Evolutionary conservation across 2,888 invertebrate species (phyloP), one percentile per base, ranked within the genome.

Genomic region (Neocrepidodera transversa): DNA sequence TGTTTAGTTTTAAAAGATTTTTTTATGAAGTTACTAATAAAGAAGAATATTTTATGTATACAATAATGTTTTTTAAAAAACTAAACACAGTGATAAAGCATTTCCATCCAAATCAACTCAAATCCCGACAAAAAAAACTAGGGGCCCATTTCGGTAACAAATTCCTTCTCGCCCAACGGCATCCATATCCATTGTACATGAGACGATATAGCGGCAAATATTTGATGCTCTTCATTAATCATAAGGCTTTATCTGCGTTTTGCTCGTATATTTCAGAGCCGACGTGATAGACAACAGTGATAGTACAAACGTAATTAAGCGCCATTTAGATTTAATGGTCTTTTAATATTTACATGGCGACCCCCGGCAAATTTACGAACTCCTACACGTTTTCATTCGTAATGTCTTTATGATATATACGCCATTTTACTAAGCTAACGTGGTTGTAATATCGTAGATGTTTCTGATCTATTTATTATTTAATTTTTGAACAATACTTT

Each of bases 311-410:
- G 67, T 66, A 68, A 68, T 67, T 66, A 68, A 60, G 65, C 66
- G 43, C 62, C 68, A 68, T 68, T 67, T 68, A 67, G 68, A 68
- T 67, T 68, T 68, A 67, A 68, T 68, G 68, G 62, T 65, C 68
- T 68, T 67, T 68, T 68, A 68, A 68, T 68, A 68, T 67, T 68
- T 66, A 68, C 66, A 64, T 35, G 60, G 50, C 28, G 51, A 54
- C 47, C 60, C 54, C 55, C 47, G 30, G 45, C 35, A 30, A 35
- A 47, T 18, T 45, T 20, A n/a, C 14, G 47, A 13, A 36, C 26
- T 17, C 23, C 38, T 30, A 54, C 16, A 36, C 17, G 8, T 38
- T 28, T 32, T 32, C 32, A 32, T 32, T 13, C 32, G 5, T 38
- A 38, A 38, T 38, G 10, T 38, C 16, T 38, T 38, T 38, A 38